These are phyloP conservation scores for Pluvianellus socialis DNA, from an alignment of 2,113 vertebrate genomes.

Conservation along the genomic window DNA sequence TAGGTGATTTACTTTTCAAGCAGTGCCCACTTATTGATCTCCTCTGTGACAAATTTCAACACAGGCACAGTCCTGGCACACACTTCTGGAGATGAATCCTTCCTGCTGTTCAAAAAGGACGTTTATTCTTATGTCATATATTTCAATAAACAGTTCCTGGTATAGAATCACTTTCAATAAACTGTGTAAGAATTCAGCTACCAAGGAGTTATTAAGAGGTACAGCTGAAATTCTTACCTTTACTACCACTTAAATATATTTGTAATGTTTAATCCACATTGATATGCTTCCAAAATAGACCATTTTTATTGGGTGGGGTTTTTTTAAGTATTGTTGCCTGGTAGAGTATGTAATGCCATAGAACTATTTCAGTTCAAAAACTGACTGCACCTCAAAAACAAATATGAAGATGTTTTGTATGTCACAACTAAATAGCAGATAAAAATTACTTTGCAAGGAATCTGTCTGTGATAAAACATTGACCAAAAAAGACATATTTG, in stretches of 20 bases:
- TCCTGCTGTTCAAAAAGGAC: constrained; percentile 70
- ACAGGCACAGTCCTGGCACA: constrained; percentile 70
- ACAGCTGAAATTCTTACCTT: constrained; percentile 19
- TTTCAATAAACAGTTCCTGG: constrained; percentile 62
- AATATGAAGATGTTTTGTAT: not conserved
- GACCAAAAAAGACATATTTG: not conserved
- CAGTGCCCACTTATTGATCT: constrained; percentile 79
- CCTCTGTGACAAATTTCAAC: constrained; percentile 79
- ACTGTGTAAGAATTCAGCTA: constrained; percentile 30
- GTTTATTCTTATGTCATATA: constrained; percentile 71
- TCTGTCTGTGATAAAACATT: not conserved
- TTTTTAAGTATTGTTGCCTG: not conserved
- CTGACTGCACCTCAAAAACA: not conserved
- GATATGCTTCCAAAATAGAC: not conserved
- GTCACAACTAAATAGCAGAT: not conserved
- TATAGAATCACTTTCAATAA: constrained; percentile 67
- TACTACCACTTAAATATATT: not conserved
- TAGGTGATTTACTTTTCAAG: constrained; percentile 80
- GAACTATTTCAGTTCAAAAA: not conserved
- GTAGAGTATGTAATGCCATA: not conserved
- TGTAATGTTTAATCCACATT: not conserved
- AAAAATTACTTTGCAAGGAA: not conserved
- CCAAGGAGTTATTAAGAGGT: constrained; percentile 29
- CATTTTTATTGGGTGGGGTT: not conserved
- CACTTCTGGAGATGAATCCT: constrained; percentile 77